A percentile compares a stretch with the other conserved stretches of the same genome.
phyloP scores from a whole-genome alignment of 2,888 invertebrate genomes.

The Mamestra brassicae region DNA sequence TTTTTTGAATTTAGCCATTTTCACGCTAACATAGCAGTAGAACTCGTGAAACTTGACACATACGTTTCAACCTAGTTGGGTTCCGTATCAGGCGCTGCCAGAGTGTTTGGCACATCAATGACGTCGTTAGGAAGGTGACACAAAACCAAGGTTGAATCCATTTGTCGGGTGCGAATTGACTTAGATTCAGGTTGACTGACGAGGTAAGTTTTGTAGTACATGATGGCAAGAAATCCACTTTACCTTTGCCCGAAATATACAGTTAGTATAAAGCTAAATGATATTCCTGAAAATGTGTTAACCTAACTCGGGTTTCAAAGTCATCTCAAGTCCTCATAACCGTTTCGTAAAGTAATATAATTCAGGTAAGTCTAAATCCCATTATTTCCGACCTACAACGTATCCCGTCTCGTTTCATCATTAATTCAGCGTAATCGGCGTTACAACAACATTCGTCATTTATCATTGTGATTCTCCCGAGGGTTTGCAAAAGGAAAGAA shows the following conservation, averaged over 20 bases:
- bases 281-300: slow-evolving; percentile 12
- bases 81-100: slow-evolving; percentile 28
- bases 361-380: slow-evolving; percentile 19
- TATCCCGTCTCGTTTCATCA: slow-evolving; percentile 32
- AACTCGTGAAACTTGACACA: slow-evolving; percentile 1
- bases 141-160: slow-evolving; percentile 70
- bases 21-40: neutral
- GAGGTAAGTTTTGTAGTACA: neutral
- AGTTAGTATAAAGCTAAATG: neutral
- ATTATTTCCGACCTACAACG: slow-evolving; percentile 7
- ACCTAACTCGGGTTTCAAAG: slow-evolving; percentile 6
- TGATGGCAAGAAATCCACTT: neutral
- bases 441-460: slow-evolving; percentile 58
- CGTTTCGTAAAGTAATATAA: slow-evolving; percentile 1
- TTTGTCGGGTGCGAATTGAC: slow-evolving; percentile 63
- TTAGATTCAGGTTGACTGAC: slow-evolving; percentile 10
- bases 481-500: neutral
- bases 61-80: slow-evolving; percentile 12
- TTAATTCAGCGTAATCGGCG: slow-evolving; percentile 44
- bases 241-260: neutral
- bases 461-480: slow-evolving; percentile 43
- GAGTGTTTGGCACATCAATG: slow-evolving; percentile 26
- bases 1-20: too few species aligned
- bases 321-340: neutral
- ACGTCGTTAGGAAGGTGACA: slow-evolving; percentile 57